Evolutionary conservation across 2,113 vertebrate species (phyloP).

Genomic region (Anthoscopus minutus): DNA sequence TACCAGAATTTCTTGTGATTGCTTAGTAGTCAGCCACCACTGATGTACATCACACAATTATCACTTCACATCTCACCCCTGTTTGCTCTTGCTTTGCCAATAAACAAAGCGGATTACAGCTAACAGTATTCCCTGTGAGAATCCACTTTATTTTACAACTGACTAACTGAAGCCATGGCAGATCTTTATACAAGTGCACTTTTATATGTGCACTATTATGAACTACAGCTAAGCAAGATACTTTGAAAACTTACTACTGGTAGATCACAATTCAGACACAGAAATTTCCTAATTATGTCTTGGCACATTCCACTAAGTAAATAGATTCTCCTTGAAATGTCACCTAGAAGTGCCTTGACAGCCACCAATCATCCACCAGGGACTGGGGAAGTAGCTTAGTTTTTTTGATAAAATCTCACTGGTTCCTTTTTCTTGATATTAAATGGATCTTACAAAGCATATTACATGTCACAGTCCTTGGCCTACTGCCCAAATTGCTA

Average conservation of each 20-base stretch:
- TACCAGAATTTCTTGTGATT: background rate
- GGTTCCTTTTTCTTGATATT: background rate
- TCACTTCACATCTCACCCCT: background rate
- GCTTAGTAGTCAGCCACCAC: background rate
- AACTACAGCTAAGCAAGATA: background rate
- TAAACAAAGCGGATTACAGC: background rate
- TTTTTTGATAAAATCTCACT: background rate
- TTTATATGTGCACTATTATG: background rate
- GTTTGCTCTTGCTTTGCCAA: background rate
- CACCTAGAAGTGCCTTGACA: background rate
- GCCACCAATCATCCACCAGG: background rate
- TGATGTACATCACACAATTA: background rate
- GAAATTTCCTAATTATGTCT: background rate
- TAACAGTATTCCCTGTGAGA: background rate
- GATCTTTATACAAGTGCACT: background rate
- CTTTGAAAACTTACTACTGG: background rate
- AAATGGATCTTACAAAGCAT: background rate
- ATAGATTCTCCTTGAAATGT: background rate
- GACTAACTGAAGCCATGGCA: background rate
- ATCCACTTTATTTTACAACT: background rate
- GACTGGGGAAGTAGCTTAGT: background rate
- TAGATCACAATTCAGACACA: background rate
- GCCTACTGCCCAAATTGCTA: background rate
- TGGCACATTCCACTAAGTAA: background rate
- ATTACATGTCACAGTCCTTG: background rate